Evolutionary conservation across 2,888 invertebrate genomes (phyloP), one percentile per base, ranked within the genome.

Genomic region (Itoplectis maculator): DNA sequence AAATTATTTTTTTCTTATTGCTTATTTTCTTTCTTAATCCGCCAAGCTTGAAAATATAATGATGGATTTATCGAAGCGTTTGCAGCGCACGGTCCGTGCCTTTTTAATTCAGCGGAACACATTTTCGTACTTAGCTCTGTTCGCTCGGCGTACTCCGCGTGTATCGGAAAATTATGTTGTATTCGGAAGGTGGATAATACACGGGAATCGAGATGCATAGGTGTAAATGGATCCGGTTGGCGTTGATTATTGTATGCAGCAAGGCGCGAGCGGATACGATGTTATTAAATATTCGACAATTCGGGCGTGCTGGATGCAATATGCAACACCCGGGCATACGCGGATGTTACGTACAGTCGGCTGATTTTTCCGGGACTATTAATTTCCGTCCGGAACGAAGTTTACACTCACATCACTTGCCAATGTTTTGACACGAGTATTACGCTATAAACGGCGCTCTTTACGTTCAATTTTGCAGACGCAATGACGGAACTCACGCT

Each of bases 201-300:
- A 40, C 20, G 18, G 7, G 23, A 23, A 29, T 47, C 20, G 29
- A 15, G 23, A 61, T 40, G 9, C 8, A 18, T 2, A 40, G 9
- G 9, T 40, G 61, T 8, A 13, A 18, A 61, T 37, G 8, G 5
- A 18, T 4, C 18, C 9, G 37, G n/a, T 40, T 6, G 4, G 15
- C 15, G 40, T 61, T 20, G 18, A 45, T 51, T 51, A 37, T 29
- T n/a, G 35, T 56, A 56, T 11, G 13, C 29, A 35, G n/a, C 35
- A 7, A 29, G 13, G 35, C n/a, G 4, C 40, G 37, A 61, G 40
- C 40, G 18, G 11, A 37, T 9, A 40, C 18, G 61, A 56, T 20
- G 37, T 47, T 73, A 73, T 73, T 61, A 61, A 73, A 61, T 61
- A 47, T 49, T 72, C 20, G 37, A 61, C n/a, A 37, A 47, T 49